Evolutionary conservation across 2,113 vertebrate genomes (phyloP), one percentile per base, ranked within the genome.

Genomic region (Sclerurus mexicanus): DNA sequence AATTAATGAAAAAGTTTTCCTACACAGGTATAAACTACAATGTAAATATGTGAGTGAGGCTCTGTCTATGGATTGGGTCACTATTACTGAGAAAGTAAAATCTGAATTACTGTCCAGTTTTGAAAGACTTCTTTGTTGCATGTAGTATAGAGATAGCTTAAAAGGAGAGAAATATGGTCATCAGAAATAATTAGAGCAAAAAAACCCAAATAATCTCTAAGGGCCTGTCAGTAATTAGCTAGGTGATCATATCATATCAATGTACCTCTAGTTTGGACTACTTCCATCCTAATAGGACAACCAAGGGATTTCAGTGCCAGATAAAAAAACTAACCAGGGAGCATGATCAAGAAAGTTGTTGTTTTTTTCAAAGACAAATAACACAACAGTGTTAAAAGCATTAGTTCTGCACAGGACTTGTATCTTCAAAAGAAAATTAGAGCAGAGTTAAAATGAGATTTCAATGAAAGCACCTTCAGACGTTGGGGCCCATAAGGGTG

Each of bases 101-200:
- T 39, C 7, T 37, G 4, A 24, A 84, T 79, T 74, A 40, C 30
- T 71, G 55, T 27, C 22, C 39, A 47, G 23, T 31, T 58, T 95
- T 77, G 68, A 86, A 68, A 82, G 25, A 72, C 17, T 79, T 28
- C 21, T 60, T 77, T 73, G 22, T 55, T 47, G 27, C 47, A 74
- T 5, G 9, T 28, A 88, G 6, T 9, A 37, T 64, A 64, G 31
- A n/a, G 37, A 78, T n/a, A 64, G 8, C 74, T 55, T 71, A 37
- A 81, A 94, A 37, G 87, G 56, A 68, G 80, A 71, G 47, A 27
- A 58, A 63, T 42, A 40, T 19, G 90, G 19, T 71, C 56, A 86
- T 95, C 68, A 91, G 79, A 93, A 96, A 87, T 87, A 88, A 96
- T 95, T 94, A 92, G 74, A 96, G 6, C 35, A 82, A 50, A 83